These are phyloP conservation scores for Corythaixoides concolor DNA, from an alignment of 2,113 vertebrate species.

Conservation along the genomic window DNA sequence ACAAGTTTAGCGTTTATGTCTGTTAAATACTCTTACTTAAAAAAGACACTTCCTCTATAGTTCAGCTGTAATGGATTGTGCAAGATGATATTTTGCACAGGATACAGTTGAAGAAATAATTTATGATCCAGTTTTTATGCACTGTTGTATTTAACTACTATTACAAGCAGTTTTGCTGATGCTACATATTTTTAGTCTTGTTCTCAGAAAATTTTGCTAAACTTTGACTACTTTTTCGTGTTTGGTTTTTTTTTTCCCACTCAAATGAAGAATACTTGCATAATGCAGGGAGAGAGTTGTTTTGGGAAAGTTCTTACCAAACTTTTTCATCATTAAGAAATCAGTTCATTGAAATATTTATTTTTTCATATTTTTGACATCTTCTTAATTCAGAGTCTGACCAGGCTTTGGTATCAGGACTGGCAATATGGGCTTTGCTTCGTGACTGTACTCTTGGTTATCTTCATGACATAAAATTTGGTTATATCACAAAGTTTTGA, in stretches of 20 bases:
- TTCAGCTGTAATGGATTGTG: constrained; percentile 15
- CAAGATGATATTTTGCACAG: constrained; percentile 21
- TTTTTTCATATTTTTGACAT: neutral
- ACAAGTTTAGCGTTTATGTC: neutral
- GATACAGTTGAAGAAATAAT: constrained; percentile 8
- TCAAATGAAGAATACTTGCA: neutral
- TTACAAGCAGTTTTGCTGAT: neutral
- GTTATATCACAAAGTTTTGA: neutral
- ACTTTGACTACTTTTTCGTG: neutral
- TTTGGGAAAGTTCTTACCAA: neutral
- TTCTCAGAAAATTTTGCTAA: constrained; percentile 3
- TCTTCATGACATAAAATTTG: neutral
- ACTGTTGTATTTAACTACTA: neutral
- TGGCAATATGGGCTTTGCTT: neutral
- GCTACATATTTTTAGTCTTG: neutral
- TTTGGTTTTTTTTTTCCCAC: neutral
- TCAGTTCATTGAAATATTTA: neutral
- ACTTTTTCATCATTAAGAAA: neutral
- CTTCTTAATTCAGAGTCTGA: neutral
- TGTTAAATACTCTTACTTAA: constrained; percentile 5
- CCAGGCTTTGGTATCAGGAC: neutral
- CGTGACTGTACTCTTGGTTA: neutral
- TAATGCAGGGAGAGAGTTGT: neutral
- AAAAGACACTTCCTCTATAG: neutral
- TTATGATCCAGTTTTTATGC: neutral